Base-by-base conservation (phyloP, 2,888 invertebrate genomes). In the Drosophila macrospina region DNA sequence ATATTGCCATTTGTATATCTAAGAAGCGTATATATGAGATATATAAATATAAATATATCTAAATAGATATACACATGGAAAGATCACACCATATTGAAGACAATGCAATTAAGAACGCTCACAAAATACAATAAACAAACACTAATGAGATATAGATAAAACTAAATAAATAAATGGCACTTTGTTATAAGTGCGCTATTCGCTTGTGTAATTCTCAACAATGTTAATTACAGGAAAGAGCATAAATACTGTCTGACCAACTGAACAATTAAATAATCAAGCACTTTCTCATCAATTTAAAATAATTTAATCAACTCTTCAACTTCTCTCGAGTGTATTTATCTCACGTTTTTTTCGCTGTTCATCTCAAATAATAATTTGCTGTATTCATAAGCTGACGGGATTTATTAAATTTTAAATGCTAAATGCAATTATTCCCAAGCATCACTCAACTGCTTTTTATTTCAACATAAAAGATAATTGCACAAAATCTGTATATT, bases 111-210 rank as follows among this genome's bases (percentile, higher is more conserved):
- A 48, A 42, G 3, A 60, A 67, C 50, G 57, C 50, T 39, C 36
- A 45, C 24, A 63, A 50, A 62, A 51, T 55, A 64, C 56, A 78
- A 54, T 60, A 85, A 66, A 44, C 54, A 44, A 56, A 60, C 11
- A 51, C 42, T 47, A 36, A 36, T 44, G 32, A 28, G 45, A 56
- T 44, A 50, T 15, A 51, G 80, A 63, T 59, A 16, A 61, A 80
- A 54, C 36, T 30, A 55, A 41, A 39, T 11, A 52, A 52, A 45
- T 37, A 47, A 54, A 51, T 32, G 13, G 44, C 56, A 57, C 56
- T 50, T 57, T 48, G 47, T 63, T 72, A 26, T 37, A 72, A 51
- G 28, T 45, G 15, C 69, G 67, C 66, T 65, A 66, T 73, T 72
- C 65, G 64, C 57, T 77, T 73, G 16, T 56, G 24, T 28, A 59